A percentile compares a stretch with the other conserved stretches of the same genome.
Conservation (phyloP, 2,888 invertebrate species). For the Allygus modestus region DNA sequence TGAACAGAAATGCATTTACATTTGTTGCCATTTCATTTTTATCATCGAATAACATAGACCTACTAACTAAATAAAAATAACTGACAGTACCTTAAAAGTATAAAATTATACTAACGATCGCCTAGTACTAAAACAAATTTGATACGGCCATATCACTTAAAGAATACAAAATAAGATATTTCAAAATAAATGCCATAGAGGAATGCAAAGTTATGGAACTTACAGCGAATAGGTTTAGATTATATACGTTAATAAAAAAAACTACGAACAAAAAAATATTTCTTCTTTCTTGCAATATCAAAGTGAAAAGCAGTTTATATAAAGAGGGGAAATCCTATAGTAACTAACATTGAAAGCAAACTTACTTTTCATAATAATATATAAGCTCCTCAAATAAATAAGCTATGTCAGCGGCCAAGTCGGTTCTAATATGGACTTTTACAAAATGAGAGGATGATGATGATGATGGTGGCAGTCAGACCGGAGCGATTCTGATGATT, state of each 20-base stretch:
- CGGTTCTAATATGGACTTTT: too few relatives aligned
- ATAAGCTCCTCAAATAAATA: too few relatives aligned
- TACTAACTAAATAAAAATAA: conserved; percentile 9
- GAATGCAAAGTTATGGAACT: neutral
- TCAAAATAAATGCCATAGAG: conserved; percentile 21
- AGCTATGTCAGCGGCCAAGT: too few relatives aligned
- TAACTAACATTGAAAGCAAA: conserved; percentile 26
- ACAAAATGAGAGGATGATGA: too few relatives aligned
- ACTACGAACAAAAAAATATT: neutral
- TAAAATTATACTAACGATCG: neutral
- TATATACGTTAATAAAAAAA: neutral
- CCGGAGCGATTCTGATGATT: too few relatives aligned
- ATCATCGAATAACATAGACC: neutral
- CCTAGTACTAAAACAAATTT: conserved; percentile 4
- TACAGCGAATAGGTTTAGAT: conserved; percentile 11
- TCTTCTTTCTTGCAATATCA: neutral
- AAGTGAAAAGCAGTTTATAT: conserved; percentile 7
- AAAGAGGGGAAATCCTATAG: neutral
- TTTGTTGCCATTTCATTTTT: neutral
- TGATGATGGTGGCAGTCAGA: too few relatives aligned
- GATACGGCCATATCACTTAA: neutral
- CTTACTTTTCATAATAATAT: neutral
- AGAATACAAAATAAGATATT: neutral
- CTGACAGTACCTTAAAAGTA: neutral
- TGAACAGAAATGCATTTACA: neutral